Conservation (phyloP, 2,888 invertebrate genomes). For the Malthinus flaveolus region DNA sequence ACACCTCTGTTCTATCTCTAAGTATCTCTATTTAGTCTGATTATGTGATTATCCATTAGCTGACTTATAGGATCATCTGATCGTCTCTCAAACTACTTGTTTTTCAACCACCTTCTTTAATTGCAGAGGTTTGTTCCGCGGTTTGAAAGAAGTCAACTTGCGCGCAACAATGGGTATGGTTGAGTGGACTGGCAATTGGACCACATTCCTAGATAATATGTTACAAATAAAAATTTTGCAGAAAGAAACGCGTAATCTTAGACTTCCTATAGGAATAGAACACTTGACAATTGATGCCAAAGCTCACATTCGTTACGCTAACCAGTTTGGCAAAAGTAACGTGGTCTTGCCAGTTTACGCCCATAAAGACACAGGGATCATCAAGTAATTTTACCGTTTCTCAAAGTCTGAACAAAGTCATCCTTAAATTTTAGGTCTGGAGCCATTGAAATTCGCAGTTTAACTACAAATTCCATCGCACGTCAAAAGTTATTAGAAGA, state of each 20-base stretch:
- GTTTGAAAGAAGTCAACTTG: slow-evolving; percentile 32
- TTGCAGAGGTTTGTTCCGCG: slow-evolving; percentile 39
- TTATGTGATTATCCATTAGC: no score
- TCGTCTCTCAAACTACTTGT: no score
- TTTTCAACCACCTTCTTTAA: no score
- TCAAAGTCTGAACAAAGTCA: not conserved
- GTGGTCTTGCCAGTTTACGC: slow-evolving; percentile 44
- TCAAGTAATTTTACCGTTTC: slow-evolving; percentile 36
- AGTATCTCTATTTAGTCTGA: no score
- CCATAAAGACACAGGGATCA: slow-evolving; percentile 49
- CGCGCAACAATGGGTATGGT: slow-evolving; percentile 56
- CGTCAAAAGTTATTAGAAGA: slow-evolving; percentile 67
- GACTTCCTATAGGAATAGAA: slow-evolving; percentile 63
- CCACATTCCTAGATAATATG: slow-evolving; percentile 86
- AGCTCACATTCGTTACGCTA: slow-evolving; percentile 28
- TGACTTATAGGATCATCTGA: no score
- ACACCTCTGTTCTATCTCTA: no score
- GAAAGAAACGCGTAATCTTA: slow-evolving; percentile 67
- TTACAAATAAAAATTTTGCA: slow-evolving; percentile 78
- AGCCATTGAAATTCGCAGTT: slow-evolving; percentile 76
- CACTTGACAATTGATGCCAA: slow-evolving; percentile 27
- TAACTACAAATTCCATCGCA: slow-evolving; percentile 76
- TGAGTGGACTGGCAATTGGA: slow-evolving; percentile 83
- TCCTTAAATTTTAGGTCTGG: slow-evolving; percentile 59
- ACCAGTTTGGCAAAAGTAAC: slow-evolving; percentile 39